These are phyloP conservation scores for Pachyuromys duprasi DNA, from an alignment of 2,797 vertebrate species.

Conservation along the genomic window DNA sequence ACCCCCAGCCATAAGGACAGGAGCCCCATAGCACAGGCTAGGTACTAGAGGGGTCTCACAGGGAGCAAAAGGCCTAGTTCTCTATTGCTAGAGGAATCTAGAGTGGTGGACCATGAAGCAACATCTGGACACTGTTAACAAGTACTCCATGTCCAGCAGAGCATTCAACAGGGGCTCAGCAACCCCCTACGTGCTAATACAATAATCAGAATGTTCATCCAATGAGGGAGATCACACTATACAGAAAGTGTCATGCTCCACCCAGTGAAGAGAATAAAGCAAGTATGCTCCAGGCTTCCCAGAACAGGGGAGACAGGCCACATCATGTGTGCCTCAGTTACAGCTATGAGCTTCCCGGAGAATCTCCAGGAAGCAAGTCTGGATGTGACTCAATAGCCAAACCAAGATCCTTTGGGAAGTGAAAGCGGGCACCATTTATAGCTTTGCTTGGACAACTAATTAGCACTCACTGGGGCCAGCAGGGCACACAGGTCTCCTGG, in stretches of 20 bases:
- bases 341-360: background rate
- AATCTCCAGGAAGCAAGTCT: background rate
- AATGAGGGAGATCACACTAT: background rate
- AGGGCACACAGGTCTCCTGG: background rate
- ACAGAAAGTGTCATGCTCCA: background rate
- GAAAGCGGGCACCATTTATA: background rate
- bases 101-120: background rate
- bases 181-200: background rate
- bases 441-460: background rate
- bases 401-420: background rate
- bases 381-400: background rate
- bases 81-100: background rate
- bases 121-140: background rate
- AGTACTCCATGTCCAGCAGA: background rate
- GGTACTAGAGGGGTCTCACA: background rate
- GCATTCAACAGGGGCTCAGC: background rate
- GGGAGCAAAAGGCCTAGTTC: background rate
- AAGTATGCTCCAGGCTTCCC: background rate
- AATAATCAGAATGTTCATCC: background rate
- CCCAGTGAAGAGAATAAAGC: background rate
- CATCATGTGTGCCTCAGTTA: background rate
- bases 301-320: background rate
- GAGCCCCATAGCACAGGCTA: background rate
- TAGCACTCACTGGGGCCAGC: background rate
- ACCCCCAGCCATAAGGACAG: rapidly evolving